Evolutionary conservation across 2,113 vertebrate genomes (phyloP).

Genomic region (Uropsilus gracilis): DNA sequence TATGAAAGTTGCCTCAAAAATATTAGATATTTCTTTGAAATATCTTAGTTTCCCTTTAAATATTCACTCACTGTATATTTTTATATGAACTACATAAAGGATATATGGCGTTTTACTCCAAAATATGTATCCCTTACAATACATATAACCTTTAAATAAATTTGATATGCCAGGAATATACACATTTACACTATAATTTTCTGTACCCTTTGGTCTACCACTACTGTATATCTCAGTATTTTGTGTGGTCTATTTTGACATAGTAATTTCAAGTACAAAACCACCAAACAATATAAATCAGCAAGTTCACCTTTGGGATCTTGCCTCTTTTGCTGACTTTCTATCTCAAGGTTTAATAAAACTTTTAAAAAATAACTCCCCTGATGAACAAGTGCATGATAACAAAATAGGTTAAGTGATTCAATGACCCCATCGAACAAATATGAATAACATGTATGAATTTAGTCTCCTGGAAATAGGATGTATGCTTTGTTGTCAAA

Average conservation of each 20-base stretch:
- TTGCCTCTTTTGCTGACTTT: not conserved
- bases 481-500: not conserved
- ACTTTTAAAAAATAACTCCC: not conserved
- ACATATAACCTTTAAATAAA: not conserved
- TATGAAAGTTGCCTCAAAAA: not conserved
- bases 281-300: not conserved
- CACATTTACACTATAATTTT: not conserved
- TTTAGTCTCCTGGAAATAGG: not conserved
- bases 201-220: not conserved
- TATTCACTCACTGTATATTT: not conserved
- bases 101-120: not conserved
- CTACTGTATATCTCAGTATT: not conserved
- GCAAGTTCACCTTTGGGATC: not conserved
- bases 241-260: not conserved
- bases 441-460: not conserved
- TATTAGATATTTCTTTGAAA: not conserved
- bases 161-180: not conserved
- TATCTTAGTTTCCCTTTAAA: not conserved
- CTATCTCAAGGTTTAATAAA: not conserved
- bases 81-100: not conserved
- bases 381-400: not conserved
- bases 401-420: not conserved
- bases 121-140: not conserved
- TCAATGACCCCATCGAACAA: not conserved
- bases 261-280: not conserved